A percentile compares a stretch with the other conserved stretches of the same genome.
These are phyloP conservation scores for Xanthostigma xanthostigma DNA, from an alignment of 2,888 invertebrate genomes.

Conservation along the genomic window DNA sequence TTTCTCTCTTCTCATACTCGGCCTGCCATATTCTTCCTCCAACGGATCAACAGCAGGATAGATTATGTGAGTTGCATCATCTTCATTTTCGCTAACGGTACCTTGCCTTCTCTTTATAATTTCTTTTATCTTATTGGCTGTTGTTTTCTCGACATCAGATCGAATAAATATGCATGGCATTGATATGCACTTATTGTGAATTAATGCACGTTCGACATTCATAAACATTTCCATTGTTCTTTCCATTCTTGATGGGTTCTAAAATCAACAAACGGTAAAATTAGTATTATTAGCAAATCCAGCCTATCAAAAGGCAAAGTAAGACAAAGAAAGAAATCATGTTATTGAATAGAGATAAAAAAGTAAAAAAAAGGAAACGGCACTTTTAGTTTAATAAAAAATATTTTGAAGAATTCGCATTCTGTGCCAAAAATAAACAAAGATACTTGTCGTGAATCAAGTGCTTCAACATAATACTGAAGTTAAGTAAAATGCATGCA, in stretches of 20 bases:
- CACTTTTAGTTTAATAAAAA: no score
- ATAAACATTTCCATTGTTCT: constrained; percentile 87
- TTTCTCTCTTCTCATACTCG: constrained; percentile 67
- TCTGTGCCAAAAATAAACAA: no score
- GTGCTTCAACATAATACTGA: no score
- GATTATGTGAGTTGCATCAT: constrained; percentile 84
- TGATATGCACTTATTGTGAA: constrained; percentile 64
- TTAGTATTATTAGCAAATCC: no score
- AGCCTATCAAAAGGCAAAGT: no score
- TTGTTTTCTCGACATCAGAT: constrained; percentile 71
- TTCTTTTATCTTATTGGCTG: constrained; percentile 69
- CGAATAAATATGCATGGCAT: constrained; percentile 69
- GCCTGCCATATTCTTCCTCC: constrained; percentile 82
- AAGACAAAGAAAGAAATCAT: no score
- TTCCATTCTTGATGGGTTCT: constrained; percentile 82
- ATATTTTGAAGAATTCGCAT: no score
- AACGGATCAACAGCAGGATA: constrained; percentile 72
- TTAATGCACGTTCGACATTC: constrained; percentile 70
- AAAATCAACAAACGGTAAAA: constrained; percentile 13
- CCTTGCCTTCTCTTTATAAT: constrained; percentile 80
- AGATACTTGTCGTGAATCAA: no score
- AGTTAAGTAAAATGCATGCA: no score
- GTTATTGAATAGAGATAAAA: no score
- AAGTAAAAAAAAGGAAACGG: no score
- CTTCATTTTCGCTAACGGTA: constrained; percentile 56